Evolutionary conservation across 2,888 invertebrate species (phyloP).

Genomic region (Parelbella ahira): DNA sequence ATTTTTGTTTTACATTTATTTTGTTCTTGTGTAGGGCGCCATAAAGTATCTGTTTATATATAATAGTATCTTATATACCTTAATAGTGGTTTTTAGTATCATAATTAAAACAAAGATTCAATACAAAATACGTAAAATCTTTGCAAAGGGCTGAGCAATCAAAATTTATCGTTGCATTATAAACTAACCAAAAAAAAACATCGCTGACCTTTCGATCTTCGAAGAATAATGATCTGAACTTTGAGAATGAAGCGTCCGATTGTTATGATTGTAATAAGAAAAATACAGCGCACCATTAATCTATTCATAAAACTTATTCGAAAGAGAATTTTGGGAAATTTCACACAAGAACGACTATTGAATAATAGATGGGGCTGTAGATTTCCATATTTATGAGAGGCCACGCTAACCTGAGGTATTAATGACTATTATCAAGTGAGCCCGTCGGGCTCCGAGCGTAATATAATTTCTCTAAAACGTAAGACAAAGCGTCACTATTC

Average conservation of each 20-base stretch:
- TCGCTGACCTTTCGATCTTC: slow-evolving; percentile 2
- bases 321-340: slow-evolving; percentile 39
- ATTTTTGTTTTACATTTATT: no score
- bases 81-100: no score
- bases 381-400: slow-evolving; percentile 47
- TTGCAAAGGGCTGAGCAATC: no score
- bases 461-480: slow-evolving; percentile 11
- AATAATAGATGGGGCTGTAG: slow-evolving; percentile 41
- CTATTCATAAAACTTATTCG: slow-evolving; percentile 38
- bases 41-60: no score
- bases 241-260: slow-evolving; percentile 11
- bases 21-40: no score
- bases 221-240: slow-evolving; percentile 12
- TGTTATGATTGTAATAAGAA: slow-evolving; percentile 25
- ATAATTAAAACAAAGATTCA: no score
- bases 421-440: slow-evolving; percentile 30
- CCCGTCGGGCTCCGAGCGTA: slow-evolving; percentile 6
- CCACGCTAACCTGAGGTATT: slow-evolving; percentile 31
- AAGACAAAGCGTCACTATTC: background rate
- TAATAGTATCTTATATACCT: no score
- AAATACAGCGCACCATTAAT: slow-evolving; percentile 32
- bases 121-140: no score
- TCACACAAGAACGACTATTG: slow-evolving; percentile 41
- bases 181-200: no score
- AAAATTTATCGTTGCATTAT: no score